Conservation (phyloP, 2,113 vertebrate species). For the Pomatostomus ruficeps region DNA sequence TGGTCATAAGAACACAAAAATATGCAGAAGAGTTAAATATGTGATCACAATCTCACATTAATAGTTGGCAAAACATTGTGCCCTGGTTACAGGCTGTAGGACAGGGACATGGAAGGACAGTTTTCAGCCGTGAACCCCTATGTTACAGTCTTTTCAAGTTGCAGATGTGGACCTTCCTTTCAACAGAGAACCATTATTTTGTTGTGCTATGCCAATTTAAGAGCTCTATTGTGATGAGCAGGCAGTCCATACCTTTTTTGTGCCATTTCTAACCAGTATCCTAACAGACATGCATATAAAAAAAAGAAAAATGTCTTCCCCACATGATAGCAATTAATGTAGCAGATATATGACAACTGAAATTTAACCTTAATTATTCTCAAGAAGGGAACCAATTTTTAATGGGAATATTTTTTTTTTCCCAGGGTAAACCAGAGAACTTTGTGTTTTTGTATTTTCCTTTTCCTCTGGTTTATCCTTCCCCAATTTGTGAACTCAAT, state of each 20-base stretch:
- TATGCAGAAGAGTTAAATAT: neutral
- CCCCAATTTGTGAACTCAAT: neutral
- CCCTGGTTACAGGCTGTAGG: neutral
- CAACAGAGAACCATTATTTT: neutral
- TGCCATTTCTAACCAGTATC: neutral
- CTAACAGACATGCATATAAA: neutral
- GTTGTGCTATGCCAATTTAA: neutral
- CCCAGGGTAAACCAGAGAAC: neutral
- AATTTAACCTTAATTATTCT: neutral
- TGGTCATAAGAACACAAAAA: neutral
- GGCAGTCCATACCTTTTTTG: neutral
- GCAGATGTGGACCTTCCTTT: neutral
- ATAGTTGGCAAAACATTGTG: neutral
- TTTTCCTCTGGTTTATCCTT: neutral
- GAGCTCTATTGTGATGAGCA: neutral
- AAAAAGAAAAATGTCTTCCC: neutral
- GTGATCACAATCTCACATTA: neutral
- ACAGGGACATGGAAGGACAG: neutral
- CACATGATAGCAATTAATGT: neutral
- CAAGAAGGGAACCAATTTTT: neutral
- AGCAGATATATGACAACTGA: neutral
- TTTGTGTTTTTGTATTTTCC: neutral
- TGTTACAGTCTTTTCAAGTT: neutral
- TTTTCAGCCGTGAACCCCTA: neutral
- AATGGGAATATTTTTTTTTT: neutral